Conservation (phyloP, 1,140 invertebrate genomes). For the Acromyrmex echinatior region DNA sequence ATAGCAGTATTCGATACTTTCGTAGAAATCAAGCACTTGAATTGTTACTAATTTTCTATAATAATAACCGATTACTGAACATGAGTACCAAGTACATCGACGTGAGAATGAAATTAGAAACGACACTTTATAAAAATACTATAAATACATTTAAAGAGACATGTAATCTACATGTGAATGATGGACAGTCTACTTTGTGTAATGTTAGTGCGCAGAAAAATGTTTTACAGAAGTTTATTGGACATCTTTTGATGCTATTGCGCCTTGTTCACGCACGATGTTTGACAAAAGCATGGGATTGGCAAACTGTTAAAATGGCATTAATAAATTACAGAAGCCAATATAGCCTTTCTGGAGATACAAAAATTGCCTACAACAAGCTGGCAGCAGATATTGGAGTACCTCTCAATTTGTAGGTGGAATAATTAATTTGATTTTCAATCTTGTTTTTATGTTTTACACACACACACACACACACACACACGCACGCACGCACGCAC, state of each 20-base stretch:
- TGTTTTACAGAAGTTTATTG: constrained; percentile 85
- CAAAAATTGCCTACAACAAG: constrained; percentile 86
- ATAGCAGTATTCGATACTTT: constrained; percentile 88
- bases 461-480: too few relatives aligned
- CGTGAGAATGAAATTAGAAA: constrained; percentile 80
- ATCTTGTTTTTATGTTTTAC: background rate
- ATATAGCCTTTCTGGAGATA: constrained; percentile 82
- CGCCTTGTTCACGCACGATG: constrained; percentile 80
- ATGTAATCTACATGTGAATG: constrained; percentile 62
- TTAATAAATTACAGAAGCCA: constrained; percentile 79
- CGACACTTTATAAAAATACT: constrained; percentile 79
- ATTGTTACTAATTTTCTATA: constrained; percentile 88
- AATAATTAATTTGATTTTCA: constrained; percentile 18
- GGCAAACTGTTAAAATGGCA: constrained; percentile 80
- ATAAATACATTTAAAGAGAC: constrained; percentile 81
- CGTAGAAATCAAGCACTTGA: constrained; percentile 89
- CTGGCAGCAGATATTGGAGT: constrained; percentile 83
- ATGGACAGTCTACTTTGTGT: constrained; percentile 69
- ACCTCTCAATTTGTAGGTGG: constrained; percentile 77
- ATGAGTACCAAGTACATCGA: constrained; percentile 70
- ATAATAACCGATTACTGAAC: constrained; percentile 85
- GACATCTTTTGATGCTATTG: constrained; percentile 83
- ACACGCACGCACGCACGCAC: too few relatives aligned
- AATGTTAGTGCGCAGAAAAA: constrained; percentile 74
- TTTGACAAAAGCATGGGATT: constrained; percentile 83